phyloP scores from a whole-genome alignment of 23 tunicate genomes.

The Halocynthia aurantium region DNA sequence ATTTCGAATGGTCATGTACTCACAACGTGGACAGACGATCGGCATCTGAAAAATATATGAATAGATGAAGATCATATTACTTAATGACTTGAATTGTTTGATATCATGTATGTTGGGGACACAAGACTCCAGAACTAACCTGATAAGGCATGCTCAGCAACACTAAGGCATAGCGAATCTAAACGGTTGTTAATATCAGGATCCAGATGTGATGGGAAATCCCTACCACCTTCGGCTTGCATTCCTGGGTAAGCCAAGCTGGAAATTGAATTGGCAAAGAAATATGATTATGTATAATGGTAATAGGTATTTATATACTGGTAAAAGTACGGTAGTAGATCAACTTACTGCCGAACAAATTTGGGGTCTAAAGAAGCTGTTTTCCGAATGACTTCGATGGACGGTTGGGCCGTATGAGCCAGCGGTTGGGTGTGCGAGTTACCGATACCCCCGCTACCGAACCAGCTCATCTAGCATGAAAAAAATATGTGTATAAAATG shows the following conservation, averaged over 20 bases:
- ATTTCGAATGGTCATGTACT: not conserved
- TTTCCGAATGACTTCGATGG: slow-evolving; percentile 50
- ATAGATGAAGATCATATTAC: not conserved
- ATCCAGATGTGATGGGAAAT: not conserved
- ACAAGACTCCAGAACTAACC: slow-evolving; percentile 23
- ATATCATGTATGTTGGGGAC: not conserved
- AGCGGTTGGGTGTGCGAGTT: slow-evolving; percentile 17
- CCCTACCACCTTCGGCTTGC: not conserved
- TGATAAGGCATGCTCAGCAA: slow-evolving; percentile 82
- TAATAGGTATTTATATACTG: too few relatives aligned
- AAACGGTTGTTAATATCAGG: slow-evolving; percentile 55
- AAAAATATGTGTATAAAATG: not conserved
- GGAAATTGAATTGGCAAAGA: too few relatives aligned
- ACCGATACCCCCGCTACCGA: slow-evolving; percentile 1
- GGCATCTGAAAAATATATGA: slow-evolving; percentile 6
- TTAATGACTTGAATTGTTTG: not conserved
- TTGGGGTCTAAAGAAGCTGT: slow-evolving; percentile 83
- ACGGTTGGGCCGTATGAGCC: slow-evolving; percentile 23
- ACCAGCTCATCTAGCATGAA: slow-evolving; percentile 39
- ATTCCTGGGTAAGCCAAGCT: not conserved
- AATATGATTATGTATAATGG: too few relatives aligned
- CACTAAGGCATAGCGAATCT: slow-evolving; percentile 69
- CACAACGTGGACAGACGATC: slow-evolving; percentile 2
- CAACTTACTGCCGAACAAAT: slow-evolving; percentile 46
- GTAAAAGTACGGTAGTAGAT: too few relatives aligned